These are phyloP conservation scores for Agrochola lychnidis DNA, from an alignment of 2,888 invertebrate species.

Conservation along the genomic window DNA sequence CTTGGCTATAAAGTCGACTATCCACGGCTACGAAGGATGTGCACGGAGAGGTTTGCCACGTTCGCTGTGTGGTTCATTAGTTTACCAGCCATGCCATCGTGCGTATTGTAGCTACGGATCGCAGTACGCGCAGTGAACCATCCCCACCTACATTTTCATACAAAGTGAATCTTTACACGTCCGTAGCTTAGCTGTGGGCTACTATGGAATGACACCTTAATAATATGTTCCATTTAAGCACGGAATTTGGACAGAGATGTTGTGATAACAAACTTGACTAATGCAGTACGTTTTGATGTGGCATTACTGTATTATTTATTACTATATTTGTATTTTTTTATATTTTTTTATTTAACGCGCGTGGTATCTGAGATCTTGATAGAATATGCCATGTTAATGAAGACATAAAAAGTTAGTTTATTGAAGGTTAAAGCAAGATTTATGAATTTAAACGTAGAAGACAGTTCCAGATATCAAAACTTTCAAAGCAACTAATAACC, in stretches of 20 bases:
- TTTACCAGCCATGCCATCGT: too few species aligned
- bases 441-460: slow-evolving; percentile 11
- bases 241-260: slow-evolving; percentile 77
- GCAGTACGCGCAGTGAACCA: not conserved
- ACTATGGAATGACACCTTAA: not conserved
- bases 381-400: slow-evolving; percentile 37
- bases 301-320: slow-evolving; percentile 65
- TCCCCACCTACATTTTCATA: not conserved
- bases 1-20: slow-evolving; percentile 33
- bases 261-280: slow-evolving; percentile 74
- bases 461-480: slow-evolving; percentile 30
- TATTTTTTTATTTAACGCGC: slow-evolving; percentile 45
- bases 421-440: slow-evolving; percentile 26
- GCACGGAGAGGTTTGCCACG: not conserved
- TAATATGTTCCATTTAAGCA: slow-evolving; percentile 69
- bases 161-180: too few species aligned
- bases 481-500: slow-evolving; percentile 31
- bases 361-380: slow-evolving; percentile 53
- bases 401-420: slow-evolving; percentile 32
- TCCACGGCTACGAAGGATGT: not conserved
- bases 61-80: not conserved
- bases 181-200: not conserved
- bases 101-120: not conserved
- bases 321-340: slow-evolving; percentile 53
- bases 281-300: slow-evolving; percentile 70